phyloP scores from a whole-genome alignment of 2,888 invertebrate species.

The Polyommatus iphigenia region DNA sequence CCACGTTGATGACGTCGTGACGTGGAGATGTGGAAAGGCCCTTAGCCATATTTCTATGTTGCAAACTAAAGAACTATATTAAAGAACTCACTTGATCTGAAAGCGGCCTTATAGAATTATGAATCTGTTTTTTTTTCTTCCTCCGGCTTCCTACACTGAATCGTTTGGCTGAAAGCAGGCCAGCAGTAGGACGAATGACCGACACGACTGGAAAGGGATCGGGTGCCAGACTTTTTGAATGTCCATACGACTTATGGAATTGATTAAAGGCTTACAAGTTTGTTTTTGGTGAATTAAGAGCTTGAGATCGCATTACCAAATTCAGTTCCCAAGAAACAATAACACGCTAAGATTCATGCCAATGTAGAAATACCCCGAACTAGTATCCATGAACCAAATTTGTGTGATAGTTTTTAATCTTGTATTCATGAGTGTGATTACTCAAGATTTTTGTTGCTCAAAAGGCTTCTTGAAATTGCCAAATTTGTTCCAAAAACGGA shows the following conservation, averaged over 20 bases:
- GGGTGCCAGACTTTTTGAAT: background rate
- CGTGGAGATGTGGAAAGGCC: no score
- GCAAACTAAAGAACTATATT: no score
- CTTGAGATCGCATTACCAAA: background rate
- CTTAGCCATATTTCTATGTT: no score
- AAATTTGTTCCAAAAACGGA: background rate
- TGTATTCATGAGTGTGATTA: background rate
- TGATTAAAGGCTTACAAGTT: no score
- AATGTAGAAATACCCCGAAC: background rate
- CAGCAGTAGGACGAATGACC: no score
- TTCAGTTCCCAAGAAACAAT: background rate
- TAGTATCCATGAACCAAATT: background rate
- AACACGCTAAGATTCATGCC: background rate
- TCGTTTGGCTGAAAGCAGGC: no score
- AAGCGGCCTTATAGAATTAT: no score
- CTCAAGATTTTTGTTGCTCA: background rate
- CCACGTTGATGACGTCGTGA: no score
- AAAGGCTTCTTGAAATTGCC: background rate
- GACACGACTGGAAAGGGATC: no score
- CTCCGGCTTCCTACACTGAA: no score
- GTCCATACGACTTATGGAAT: background rate
- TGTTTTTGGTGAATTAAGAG: background rate
- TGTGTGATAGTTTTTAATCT: slow-evolving; percentile 7
- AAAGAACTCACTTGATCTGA: no score
- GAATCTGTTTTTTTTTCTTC: no score